Evolutionary conservation across 2,888 invertebrate species (phyloP).

Genomic region (Dorcus parallelipipedus): DNA sequence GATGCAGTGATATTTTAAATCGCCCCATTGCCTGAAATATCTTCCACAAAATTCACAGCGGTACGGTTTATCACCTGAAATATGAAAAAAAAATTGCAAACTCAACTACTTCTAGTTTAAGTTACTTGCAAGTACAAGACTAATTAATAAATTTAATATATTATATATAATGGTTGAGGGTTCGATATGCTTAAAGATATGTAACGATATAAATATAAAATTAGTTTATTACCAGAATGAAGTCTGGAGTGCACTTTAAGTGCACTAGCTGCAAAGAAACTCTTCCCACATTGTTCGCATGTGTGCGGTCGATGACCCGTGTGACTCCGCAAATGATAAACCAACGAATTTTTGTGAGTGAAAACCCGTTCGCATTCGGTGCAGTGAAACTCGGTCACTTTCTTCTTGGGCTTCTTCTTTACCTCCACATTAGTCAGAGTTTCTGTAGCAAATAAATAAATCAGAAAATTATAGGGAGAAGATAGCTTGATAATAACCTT

Average conservation of each 20-base stretch:
- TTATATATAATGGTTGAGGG: no score
- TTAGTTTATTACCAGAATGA: constrained; percentile 55
- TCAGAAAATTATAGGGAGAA: background rate
- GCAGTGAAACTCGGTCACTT: constrained; percentile 54
- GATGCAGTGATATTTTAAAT: constrained; percentile 80
- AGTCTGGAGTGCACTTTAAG: constrained; percentile 78
- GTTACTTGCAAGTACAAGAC: background rate
- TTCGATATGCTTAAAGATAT: no score
- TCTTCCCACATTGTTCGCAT: constrained; percentile 77
- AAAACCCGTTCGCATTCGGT: constrained; percentile 71
- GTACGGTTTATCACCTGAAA: constrained; percentile 73
- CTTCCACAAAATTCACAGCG: constrained; percentile 76
- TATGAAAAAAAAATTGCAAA: constrained; percentile 3
- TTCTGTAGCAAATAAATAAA: background rate
- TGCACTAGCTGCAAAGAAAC: constrained; percentile 79
- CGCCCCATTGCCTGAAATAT: constrained; percentile 84
- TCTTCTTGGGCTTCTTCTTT: constrained; percentile 44
- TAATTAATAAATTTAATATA: background rate
- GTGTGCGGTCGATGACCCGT: constrained; percentile 73
- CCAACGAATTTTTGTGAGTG: constrained; percentile 76
- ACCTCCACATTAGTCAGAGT: background rate
- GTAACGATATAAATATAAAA: no score
- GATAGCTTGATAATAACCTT: background rate
- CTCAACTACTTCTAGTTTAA: background rate
- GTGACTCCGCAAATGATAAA: constrained; percentile 80